Evolutionary conservation across 35 echinoderm and acorn worm species (phyloP), one percentile per base, ranked within the genome.

Genomic region (Heliocidaris tuberculata): DNA sequence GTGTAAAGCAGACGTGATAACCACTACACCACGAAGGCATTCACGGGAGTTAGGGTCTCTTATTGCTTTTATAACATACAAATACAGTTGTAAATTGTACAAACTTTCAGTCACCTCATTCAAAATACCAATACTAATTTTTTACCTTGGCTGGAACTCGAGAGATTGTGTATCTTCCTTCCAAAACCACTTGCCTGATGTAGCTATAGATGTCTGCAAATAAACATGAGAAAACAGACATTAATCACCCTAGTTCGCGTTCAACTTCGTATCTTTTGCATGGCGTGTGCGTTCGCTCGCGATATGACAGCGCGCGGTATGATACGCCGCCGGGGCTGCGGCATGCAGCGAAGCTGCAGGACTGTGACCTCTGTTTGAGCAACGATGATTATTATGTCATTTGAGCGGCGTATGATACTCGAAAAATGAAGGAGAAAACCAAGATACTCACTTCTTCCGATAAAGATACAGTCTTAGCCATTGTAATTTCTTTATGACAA

Each of bases 1-100:
- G 98, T 99, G 98, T 99, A 99, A 99, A 99, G 98, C 98, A 97
- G 96, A 99, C 96, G 98, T 99, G 98, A 99, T 99, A 97, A 99
- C 98, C 98, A 95, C 96, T 98, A 98, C 98, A 99, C 98, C 90
- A 97, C 95, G 93, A 96, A 97, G 94, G 92, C 96, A 47, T 92
- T 70, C 31, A 59, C 6, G 9, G 4, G 16, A 4, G 8, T 11
- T 6, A 48, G n/a, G 31, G n/a, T 15, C 48, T 48, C 31, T 92
- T 61, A 95, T 49, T 61, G 70, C 16, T 93, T 85, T 71, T 11
- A 49, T 60, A 47, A 5, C 60, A 95, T 93, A 21, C 29, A 91
- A n/a, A n/a, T n/a, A n/a, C n/a, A n/a, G n/a, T n/a, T n/a, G n/a
- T n/a, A n/a, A n/a, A n/a, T n/a, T n/a, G n/a, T 31, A 94, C 31